Percentiles rank a stretch among this genome's conserved stretches.
These are phyloP conservation scores for Pectinophora gossypiella DNA, from an alignment of 1,140 invertebrate species.

Conservation along the genomic window DNA sequence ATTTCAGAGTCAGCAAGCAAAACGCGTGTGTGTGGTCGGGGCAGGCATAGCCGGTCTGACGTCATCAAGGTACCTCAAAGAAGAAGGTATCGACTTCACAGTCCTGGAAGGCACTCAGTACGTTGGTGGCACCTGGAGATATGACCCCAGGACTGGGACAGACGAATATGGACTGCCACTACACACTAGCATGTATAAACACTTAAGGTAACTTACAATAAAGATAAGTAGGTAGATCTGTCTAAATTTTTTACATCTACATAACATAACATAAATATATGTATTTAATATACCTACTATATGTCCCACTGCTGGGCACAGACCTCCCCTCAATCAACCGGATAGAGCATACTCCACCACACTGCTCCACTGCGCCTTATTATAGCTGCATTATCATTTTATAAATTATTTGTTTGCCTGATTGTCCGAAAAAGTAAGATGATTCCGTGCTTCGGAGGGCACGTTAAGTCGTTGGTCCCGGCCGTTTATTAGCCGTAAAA, in stretches of 20 bases:
- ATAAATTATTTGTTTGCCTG: too few species aligned
- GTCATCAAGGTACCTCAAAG: constrained; percentile 49
- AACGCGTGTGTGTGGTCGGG: constrained; percentile 53
- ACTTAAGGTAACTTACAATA: constrained; percentile 60
- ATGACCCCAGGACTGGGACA: constrained; percentile 74
- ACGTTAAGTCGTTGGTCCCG: too few species aligned
- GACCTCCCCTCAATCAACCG: too few species aligned
- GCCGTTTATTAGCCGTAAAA: too few species aligned
- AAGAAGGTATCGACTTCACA: constrained; percentile 46
- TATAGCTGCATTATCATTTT: too few species aligned
- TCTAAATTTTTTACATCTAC: too few species aligned
- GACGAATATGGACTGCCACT: constrained; percentile 76
- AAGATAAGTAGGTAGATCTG: too few species aligned
- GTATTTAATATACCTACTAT: background rate
- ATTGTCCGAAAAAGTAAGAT: too few species aligned
- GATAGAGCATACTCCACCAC: too few species aligned
- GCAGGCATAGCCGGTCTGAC: constrained; percentile 53
- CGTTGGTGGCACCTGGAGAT: constrained; percentile 80
- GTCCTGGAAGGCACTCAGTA: constrained; percentile 50
- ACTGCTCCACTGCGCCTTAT: too few species aligned
- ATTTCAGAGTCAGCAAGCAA: background rate
- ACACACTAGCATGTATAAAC: constrained; percentile 80
- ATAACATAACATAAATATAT: background rate
- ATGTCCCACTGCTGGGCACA: too few species aligned
- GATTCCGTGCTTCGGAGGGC: too few species aligned